Evolutionary conservation across 1,140 invertebrate genomes (phyloP), one percentile per base, ranked within the genome.

Genomic region (Drosophila willistoni): DNA sequence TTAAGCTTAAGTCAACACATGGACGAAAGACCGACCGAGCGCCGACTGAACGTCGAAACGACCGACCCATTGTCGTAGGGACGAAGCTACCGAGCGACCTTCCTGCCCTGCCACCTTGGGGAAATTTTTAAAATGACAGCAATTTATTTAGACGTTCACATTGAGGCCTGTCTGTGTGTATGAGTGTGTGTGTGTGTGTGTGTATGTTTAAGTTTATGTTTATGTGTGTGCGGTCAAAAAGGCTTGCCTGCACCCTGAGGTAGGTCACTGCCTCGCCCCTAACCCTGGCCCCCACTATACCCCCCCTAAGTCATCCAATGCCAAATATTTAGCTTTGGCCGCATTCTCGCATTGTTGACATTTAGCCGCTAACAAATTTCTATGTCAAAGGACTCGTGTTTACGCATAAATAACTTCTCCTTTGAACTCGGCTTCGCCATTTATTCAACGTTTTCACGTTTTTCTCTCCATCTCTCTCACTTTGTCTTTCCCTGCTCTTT

Each of bases 111-210:
- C 80, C 80, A 87, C 83, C 83, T 87, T 87, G 81, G 83, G 83
- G 84, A 87, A 83, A 87, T 87, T 87, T 80, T 82, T 81, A 60
- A 87, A 87, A 89, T 87, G 84, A 83, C 80, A 89, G 68, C 84
- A 89, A 87, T 87, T 87, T 87, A 87, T 87, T 87, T 89, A 83
- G 83, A 79, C 69, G 82, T 86, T 34, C 42, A 34, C 36, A 55
- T 29, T 61, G 44, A 9, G 36, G 66, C 47, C 25, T 47, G 47
- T 64, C 61, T 33, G 10, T 25, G 10, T 42, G 22, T 22, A 22
- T 57, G 1, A n/a, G 10, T 42, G 22, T 22, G 2, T 57, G 1
- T 47, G 47, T 64, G 51, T 33, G 10, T 25, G 10, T 42, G 22
- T 22, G 2, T 57, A 1, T 29, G 56, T 39, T 25, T 25, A 25